Conservation (phyloP, 2,888 invertebrate species). For the Liopterus haemorrhoidalis region DNA sequence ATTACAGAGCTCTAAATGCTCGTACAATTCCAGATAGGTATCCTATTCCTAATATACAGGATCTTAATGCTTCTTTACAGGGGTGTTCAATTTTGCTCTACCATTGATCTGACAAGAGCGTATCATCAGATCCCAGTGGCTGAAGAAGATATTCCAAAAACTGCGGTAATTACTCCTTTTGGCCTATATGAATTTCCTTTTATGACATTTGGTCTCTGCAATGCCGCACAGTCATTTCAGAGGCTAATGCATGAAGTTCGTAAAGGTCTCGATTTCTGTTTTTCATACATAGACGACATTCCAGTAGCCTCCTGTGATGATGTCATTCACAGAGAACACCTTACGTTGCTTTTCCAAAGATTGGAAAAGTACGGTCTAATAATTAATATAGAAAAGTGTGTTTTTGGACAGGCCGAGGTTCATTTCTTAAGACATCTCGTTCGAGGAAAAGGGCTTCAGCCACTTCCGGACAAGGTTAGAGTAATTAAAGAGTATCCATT, state of each 20-base stretch:
- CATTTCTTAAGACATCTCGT: slow-evolving; percentile 28
- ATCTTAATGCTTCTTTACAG: no score
- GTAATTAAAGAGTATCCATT: slow-evolving; percentile 23
- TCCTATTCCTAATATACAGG: no score
- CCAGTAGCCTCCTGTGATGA: slow-evolving; percentile 26
- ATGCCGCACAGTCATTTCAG: slow-evolving; percentile 9
- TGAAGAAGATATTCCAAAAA: slow-evolving; percentile 4
- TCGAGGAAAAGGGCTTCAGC: slow-evolving; percentile 23
- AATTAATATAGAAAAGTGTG: slow-evolving; percentile 30
- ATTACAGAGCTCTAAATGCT: no score
- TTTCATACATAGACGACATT: slow-evolving; percentile 32
- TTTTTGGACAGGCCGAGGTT: slow-evolving; percentile 24
- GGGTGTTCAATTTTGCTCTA: neutral
- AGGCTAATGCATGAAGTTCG: slow-evolving; percentile 8
- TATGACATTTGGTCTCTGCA: slow-evolving; percentile 10
- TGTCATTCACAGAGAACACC: slow-evolving; percentile 27
- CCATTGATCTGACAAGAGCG: slow-evolving; percentile 2
- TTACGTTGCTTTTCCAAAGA: slow-evolving; percentile 25
- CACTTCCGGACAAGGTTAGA: slow-evolving; percentile 26
- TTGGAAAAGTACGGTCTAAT: slow-evolving; percentile 24
- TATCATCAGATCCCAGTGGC: slow-evolving; percentile 8
- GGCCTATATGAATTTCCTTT: slow-evolving; percentile 6
- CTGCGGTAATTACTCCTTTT: no score
- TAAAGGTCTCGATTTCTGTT: slow-evolving; percentile 14
- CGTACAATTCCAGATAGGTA: no score